Base-by-base conservation (phyloP, 2,888 invertebrate genomes). In the Pristionchus exspectatus region DNA sequence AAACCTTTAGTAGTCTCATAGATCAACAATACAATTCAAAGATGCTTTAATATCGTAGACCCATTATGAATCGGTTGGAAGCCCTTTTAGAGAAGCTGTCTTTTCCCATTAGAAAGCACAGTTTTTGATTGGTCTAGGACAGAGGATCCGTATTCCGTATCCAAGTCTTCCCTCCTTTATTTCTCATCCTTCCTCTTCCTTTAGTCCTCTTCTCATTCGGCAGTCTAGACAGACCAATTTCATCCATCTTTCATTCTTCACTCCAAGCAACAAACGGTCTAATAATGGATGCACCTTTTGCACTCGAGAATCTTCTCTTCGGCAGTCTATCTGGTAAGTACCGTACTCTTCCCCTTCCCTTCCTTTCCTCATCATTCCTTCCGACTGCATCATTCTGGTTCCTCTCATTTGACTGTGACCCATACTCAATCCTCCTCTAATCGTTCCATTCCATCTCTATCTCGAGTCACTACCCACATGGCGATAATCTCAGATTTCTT, bases 101-200 rank as follows among this genome's bases (percentile, higher is more conserved):
- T 18, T 44, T 77, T 24, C n/a, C 77, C 38, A 77, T n/a, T 77
- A 77, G 9, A 18, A 18, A 24, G 21, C 12, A 44, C 24, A 21
- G 44, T 38, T 77, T n/a, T 77, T 77, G 77, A 77, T 77, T 38
- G 38, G 77, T 77, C 77, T 77, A 14, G 30, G 10, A 72, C 27
- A 72, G 77, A 33, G 44, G 77, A 44, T 16, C 3, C 50, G 9
- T 24, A 7, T 44, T 44, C 50, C 44, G 77, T 77, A 77, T 77
- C 77, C 77, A 38, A 44, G 44, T n/a, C 50, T 38, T 24, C 50
- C 77, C 44, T 14, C 44, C 44, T 50, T 50, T 50, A 50, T 50
- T 50, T 50, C 44, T 24, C n/a, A 21, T 77, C 38, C 33, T 74
- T 33, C 33, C 14, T 44, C 44, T 24, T 77, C 77, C 38, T 21